Evolutionary conservation across 2,797 vertebrate genomes (phyloP), one percentile per base, ranked within the genome.

Genomic region (Tarsius wallacei): DNA sequence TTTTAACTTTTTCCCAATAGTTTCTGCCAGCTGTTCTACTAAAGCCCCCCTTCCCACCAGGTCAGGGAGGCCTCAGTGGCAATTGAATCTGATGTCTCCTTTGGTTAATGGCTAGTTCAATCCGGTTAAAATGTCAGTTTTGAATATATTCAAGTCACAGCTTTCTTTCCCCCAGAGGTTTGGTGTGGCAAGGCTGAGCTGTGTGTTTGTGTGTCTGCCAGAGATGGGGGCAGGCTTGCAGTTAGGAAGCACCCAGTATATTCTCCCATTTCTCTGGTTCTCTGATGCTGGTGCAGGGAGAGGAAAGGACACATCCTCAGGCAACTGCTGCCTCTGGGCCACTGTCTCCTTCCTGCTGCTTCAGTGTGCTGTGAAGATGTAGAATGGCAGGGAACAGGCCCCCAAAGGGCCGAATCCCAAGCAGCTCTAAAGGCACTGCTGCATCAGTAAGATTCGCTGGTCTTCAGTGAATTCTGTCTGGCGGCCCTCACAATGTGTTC

Each of bases 331-430:
- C 6, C 0, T 33, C 21, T 3, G 6, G 82, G 26, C 24, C 31
- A 17, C 16, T 22, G 12, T 96, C 26, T 24, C 21, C 61, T 66
- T 49, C 59, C 77, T 76, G 22, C 19, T 21, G 26, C 22, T 16
- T 5, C 61, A 55, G 49, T 55, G 53, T 6, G 5, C 51, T 7
- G 0, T 8, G 64, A 11, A 55, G 55, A n/a, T 14, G 6, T 28
- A 15, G 8, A 0, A 0, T 5, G 33, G 42, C 28, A 33, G 9
- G 0, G 4, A 14, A 11, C 31, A 36, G 15, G 1, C 9, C 49
- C 49, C 68, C 12, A 7, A 15, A 3, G 82, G 61, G 31, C 28
- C 42, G 24, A 42, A 2, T 16, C 12, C 15, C 63, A 14, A 2
- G 53, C 22, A 9, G 28, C 7, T 66, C 64, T 87, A 47, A 47